These are phyloP conservation scores for Perca schrenkii DNA, from an alignment of 2,113 vertebrate genomes.

Conservation along the genomic window DNA sequence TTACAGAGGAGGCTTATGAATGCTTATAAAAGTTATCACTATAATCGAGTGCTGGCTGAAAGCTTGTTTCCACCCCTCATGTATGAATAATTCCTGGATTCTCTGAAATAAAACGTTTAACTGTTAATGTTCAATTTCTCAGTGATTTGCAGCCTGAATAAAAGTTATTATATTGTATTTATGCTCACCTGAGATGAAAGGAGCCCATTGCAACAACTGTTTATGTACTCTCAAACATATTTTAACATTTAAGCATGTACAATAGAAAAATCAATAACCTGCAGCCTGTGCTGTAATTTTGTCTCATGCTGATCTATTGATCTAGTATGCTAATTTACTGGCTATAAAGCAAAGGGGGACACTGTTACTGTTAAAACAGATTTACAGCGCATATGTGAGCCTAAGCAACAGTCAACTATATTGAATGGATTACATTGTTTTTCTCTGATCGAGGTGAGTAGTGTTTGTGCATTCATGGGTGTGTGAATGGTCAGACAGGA, in stretches of 20 bases:
- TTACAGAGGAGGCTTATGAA: constrained; percentile 49
- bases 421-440: constrained; percentile 35
- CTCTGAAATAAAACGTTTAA: constrained; percentile 8
- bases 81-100: constrained; percentile 46
- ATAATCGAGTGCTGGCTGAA: constrained; percentile 38
- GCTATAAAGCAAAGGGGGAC: neutral
- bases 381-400: constrained; percentile 10
- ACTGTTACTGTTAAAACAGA: constrained; percentile 4
- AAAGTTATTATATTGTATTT: constrained; percentile 15
- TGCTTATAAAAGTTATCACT: constrained; percentile 46
- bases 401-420: constrained; percentile 11
- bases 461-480: neutral
- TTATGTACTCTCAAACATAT: constrained; percentile 5
- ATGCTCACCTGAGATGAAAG: constrained; percentile 4
- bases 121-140: constrained; percentile 12
- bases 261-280: constrained; percentile 6
- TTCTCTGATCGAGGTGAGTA: constrained; percentile 60
- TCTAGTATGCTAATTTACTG: constrained; percentile 15
- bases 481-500: neutral
- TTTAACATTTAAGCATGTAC: neutral
- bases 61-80: constrained; percentile 44
- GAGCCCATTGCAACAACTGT: neutral
- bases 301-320: constrained; percentile 43
- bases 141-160: constrained; percentile 1
- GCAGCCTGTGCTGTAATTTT: constrained; percentile 1